Percentiles rank a stretch among this genome's conserved stretches.
These are phyloP conservation scores for Chunga burmeisteri DNA, from an alignment of 2,113 vertebrate species.

Conservation along the genomic window DNA sequence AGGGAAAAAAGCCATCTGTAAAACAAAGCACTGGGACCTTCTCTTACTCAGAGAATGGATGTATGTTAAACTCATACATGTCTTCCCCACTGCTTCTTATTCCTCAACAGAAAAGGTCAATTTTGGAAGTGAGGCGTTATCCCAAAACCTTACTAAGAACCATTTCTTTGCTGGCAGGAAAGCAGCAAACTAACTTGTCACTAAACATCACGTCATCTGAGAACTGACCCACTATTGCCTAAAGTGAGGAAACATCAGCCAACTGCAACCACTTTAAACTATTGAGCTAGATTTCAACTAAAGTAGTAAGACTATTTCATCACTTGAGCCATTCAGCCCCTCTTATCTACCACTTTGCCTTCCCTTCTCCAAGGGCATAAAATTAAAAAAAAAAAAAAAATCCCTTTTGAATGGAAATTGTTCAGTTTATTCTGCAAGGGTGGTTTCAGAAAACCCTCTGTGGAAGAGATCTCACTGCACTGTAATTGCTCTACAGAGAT, in stretches of 20 bases:
- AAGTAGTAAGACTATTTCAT: not conserved
- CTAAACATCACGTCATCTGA: not conserved
- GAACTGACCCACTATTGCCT: not conserved
- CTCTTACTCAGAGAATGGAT: not conserved
- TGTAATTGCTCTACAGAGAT: not conserved
- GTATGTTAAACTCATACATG: not conserved
- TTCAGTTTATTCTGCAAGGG: not conserved
- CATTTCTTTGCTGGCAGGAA: not conserved
- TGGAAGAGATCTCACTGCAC: not conserved
- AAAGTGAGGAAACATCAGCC: not conserved
- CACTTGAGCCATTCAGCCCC: not conserved
- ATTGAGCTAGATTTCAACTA: not conserved
- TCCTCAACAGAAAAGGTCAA: not conserved
- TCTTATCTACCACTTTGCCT: not conserved
- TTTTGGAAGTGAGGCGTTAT: not conserved
- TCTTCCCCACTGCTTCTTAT: not conserved
- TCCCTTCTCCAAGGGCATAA: not conserved
- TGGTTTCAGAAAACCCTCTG: not conserved
- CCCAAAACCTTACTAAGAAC: not conserved
- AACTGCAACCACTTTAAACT: not conserved
- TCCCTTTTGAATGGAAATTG: not conserved
- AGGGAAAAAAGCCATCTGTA: not conserved
- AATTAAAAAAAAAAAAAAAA: not conserved
- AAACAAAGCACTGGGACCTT: not conserved
- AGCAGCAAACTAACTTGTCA: not conserved